A percentile compares a stretch with the other conserved stretches of the same genome.
These are phyloP conservation scores for Spilosoma lubricipeda DNA, from an alignment of 2,888 invertebrate genomes.

Conservation along the genomic window DNA sequence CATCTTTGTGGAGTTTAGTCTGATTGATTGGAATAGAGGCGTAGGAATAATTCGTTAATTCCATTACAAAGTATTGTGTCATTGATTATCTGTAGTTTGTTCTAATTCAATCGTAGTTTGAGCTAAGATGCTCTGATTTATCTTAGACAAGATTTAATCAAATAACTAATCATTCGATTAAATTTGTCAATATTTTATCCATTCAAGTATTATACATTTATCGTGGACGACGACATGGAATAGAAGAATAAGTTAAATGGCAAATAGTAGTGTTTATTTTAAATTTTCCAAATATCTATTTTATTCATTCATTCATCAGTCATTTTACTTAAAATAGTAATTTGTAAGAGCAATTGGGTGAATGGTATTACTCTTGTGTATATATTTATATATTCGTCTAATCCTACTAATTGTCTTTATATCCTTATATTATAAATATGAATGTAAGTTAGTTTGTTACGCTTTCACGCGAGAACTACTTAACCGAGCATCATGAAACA, in stretches of 20 bases:
- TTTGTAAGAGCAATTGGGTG: not conserved
- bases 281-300: not conserved
- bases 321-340: not conserved
- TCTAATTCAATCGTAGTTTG: not conserved
- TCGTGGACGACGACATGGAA: not conserved
- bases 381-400: no score
- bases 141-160: not conserved
- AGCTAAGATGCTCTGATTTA: not conserved
- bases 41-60: slow-evolving; percentile 29
- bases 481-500: no score
- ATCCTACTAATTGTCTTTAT: no score
- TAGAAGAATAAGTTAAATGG: no score
- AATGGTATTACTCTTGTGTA: no score
- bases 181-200: not conserved
- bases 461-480: no score
- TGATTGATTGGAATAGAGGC: slow-evolving; percentile 41
- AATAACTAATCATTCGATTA: not conserved
- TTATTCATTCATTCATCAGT: not conserved
- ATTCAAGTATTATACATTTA: not conserved
- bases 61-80: slow-evolving; percentile 22
- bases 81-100: slow-evolving; percentile 12
- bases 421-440: no score
- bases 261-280: no score
- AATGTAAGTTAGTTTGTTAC: no score
- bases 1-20: slow-evolving; percentile 34